Conservation (phyloP, 2,888 invertebrate genomes). For the Poecilobothrus nobilitatus region DNA sequence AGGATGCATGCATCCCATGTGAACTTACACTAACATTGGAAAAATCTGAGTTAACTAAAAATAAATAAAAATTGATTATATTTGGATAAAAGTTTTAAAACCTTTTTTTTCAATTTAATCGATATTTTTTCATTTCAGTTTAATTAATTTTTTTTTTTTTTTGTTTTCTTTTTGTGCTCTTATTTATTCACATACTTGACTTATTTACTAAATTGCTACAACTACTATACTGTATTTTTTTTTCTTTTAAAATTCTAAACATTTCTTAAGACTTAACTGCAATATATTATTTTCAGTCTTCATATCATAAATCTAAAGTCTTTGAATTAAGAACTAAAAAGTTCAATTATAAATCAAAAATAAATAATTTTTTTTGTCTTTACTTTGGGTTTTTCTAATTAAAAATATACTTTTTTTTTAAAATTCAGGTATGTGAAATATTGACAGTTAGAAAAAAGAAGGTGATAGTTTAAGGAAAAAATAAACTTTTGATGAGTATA, state of each 20-base stretch:
- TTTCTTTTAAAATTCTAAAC: not conserved
- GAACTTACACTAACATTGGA: too few species aligned
- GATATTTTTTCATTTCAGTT: not conserved
- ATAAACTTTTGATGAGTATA: too few species aligned
- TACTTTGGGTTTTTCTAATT: too few species aligned
- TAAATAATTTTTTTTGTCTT: too few species aligned
- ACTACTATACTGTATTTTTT: not conserved
- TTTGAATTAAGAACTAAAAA: not conserved
- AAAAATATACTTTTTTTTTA: too few species aligned
- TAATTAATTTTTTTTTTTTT: not conserved
- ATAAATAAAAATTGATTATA: too few species aligned
- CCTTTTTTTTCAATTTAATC: not conserved
- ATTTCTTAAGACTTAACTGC: not conserved
- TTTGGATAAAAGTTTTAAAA: too few species aligned
- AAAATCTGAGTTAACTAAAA: too few species aligned
- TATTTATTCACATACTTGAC: not conserved
- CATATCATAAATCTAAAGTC: not conserved
- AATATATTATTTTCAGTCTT: not conserved
- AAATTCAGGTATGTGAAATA: too few species aligned
- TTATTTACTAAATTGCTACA: not conserved
- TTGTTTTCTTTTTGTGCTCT: not conserved
- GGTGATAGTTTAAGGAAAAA: too few species aligned
- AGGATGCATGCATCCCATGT: too few species aligned
- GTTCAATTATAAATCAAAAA: not conserved
- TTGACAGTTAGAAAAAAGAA: too few species aligned